Evolutionary conservation across 2,797 vertebrate species (phyloP).

Genomic region (Vespertilio murinus): DNA sequence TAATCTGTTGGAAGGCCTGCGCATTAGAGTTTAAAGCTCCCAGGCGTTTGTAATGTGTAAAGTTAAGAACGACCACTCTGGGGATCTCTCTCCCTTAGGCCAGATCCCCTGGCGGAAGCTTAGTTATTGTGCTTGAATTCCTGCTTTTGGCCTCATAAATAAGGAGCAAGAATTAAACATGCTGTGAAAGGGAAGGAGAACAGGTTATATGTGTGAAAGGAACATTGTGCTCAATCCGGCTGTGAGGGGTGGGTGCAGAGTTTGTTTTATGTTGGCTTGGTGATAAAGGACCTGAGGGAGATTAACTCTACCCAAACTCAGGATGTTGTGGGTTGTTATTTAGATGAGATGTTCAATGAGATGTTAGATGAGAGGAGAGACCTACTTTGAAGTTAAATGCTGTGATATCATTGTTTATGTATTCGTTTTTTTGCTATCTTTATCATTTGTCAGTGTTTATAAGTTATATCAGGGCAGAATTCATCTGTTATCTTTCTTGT

Average conservation of each 20-base stretch:
- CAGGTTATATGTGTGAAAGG: neutral
- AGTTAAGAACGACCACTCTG: neutral
- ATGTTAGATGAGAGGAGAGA: neutral
- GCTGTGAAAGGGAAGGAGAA: neutral
- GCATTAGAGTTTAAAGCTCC: neutral
- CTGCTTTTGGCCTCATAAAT: neutral
- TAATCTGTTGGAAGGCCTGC: neutral
- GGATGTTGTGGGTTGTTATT: neutral
- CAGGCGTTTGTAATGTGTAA: neutral
- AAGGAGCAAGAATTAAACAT: neutral
- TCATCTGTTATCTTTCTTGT: conserved; percentile 17
- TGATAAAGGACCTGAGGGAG: neutral
- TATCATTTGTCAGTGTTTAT: neutral
- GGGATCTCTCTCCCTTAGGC: neutral
- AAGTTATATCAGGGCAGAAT: neutral
- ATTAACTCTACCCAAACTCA: neutral
- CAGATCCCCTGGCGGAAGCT: neutral
- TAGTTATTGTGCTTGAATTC: neutral
- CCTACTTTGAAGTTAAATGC: neutral
- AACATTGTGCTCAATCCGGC: neutral
- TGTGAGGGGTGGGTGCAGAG: neutral
- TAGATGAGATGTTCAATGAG: neutral
- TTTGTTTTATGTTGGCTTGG: neutral
- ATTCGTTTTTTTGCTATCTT: neutral
- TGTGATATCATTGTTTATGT: neutral